phyloP scores from a whole-genome alignment of 1,140 invertebrate species.

The Neodiprion virginianus region DNA sequence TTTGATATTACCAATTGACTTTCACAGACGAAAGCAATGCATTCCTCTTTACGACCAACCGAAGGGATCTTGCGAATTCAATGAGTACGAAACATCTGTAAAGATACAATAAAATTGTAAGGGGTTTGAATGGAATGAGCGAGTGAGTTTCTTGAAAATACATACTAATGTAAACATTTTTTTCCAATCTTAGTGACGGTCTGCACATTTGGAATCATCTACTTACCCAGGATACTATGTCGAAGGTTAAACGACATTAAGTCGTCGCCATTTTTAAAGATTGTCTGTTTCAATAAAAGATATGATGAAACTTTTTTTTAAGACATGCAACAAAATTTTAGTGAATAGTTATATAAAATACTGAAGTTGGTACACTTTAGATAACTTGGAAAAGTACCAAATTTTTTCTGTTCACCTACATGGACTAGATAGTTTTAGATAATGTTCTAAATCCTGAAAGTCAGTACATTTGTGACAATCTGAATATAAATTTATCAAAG shows the following conservation, averaged over 20 bases:
- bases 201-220: slow-evolving; percentile 57
- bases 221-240: slow-evolving; percentile 56
- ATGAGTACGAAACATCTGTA: too few relatives aligned
- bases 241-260: slow-evolving; percentile 56
- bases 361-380: too few relatives aligned
- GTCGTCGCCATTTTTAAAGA: slow-evolving; percentile 38
- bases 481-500: too few relatives aligned
- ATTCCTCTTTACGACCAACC: not conserved
- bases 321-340: slow-evolving; percentile 10
- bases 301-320: slow-evolving; percentile 23
- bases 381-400: too few relatives aligned
- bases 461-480: too few relatives aligned
- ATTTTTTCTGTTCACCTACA: too few relatives aligned
- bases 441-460: too few relatives aligned
- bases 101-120: not conserved
- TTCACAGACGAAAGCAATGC: too few relatives aligned
- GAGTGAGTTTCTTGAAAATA: slow-evolving; percentile 52
- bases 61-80: not conserved
- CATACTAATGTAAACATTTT: slow-evolving; percentile 60
- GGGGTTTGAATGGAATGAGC: slow-evolving; percentile 45
- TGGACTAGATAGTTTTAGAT: too few relatives aligned
- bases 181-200: slow-evolving; percentile 61
- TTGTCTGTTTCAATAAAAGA: slow-evolving; percentile 30
- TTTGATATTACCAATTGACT: too few relatives aligned
- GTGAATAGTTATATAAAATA: slow-evolving; percentile 19